Evolutionary conservation across 1,140 invertebrate genomes (phyloP), one percentile per base, ranked within the genome.

Genomic region (Calliopsis andreniformis): DNA sequence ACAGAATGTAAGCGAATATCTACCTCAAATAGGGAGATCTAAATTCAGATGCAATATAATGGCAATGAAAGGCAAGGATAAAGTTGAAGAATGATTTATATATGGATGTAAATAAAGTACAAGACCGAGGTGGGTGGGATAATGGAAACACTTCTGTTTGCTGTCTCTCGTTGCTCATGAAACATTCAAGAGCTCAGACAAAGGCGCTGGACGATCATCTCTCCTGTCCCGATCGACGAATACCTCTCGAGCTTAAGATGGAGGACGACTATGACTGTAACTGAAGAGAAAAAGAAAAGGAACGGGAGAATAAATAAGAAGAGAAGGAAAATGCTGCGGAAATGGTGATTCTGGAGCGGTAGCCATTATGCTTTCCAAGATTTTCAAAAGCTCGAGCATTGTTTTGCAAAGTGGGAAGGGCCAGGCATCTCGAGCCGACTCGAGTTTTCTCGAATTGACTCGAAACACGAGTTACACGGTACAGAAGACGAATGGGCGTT

Each of bases 401-500:
- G 76, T 78, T 73, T 73, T 58, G 20, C 16, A 10, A 32, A 39
- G n/a, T 32, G 18, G 1, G 49, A 78, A 55, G 53, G 28, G 10
- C 39, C 45, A 12, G n/a, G 32, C 28, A 28, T 73, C 70, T 75
- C 49, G 28, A 64, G 32, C 10, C 28, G 20, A 64, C 61, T 75
- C 49, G 28, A 64, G 32, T 42, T 61, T 51, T 42, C 43, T 3
- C 73, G 58, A 63, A 77, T 42, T 61, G 61, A 49, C 43, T 3
- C 73, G 58, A 63, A 77, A 77, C 76, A 72, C 28, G 20, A n/a
- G 12, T 30, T 28, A 61, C 47, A 23, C 32, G 35, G 23, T 42
- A 23, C 7, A 30, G 39, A 70, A 76, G 73, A 76, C 73, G 70
- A 76, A 76, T 70, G 73, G 70, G 62, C 66, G 47, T 70, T 70